A percentile compares a stretch with the other conserved stretches of the same genome.
Evolutionary conservation across 2,888 invertebrate species (phyloP).

Genomic region (Morinoia aosen): DNA sequence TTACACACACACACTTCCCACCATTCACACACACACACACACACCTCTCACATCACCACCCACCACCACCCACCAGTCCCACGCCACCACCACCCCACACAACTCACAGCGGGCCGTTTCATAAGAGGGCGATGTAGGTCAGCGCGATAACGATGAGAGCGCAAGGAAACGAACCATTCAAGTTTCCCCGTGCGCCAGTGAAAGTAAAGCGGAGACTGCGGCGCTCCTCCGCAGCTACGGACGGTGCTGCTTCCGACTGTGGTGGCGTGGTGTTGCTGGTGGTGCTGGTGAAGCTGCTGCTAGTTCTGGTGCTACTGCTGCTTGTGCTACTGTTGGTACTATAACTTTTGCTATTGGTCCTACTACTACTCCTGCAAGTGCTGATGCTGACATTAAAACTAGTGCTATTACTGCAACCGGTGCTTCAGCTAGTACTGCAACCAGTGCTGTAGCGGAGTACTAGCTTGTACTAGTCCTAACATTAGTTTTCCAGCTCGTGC

Average conservation of each 20-base stretch:
- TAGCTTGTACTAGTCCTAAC: too few species aligned
- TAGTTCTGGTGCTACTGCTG: neutral
- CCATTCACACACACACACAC: too few species aligned
- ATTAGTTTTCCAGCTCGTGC: too few species aligned
- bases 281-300: neutral
- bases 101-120: neutral
- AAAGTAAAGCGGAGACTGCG: neutral
- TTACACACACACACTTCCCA: too few species aligned
- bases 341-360: neutral
- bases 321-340: neutral
- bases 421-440: neutral
- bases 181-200: neutral
- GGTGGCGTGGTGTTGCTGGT: neutral
- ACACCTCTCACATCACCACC: too few species aligned
- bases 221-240: neutral
- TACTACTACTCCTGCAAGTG: neutral
- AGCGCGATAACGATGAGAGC: neutral
- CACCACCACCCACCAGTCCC: too few species aligned
- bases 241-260: neutral
- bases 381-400: neutral
- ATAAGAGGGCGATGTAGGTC: conserved; percentile 12
- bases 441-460: too few species aligned
- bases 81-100: neutral
- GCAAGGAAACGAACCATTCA: neutral
- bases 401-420: neutral